Percentiles rank a stretch among this genome's conserved stretches.
Conservation (phyloP, 2,113 vertebrate species). For the Dunckerocampus dactyliophorus region DNA sequence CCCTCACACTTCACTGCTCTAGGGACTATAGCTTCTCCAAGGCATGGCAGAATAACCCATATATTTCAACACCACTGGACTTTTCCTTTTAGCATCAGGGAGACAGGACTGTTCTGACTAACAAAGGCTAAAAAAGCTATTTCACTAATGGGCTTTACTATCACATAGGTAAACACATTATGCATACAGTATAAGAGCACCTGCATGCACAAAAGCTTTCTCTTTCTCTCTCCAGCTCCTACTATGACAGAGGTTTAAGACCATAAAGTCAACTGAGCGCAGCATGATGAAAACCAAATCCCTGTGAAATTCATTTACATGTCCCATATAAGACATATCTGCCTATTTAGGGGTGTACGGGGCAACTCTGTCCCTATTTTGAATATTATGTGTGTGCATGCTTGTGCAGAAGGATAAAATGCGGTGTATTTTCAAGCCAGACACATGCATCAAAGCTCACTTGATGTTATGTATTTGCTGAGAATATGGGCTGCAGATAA, state of each 20-base stretch:
- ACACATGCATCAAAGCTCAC: conserved; percentile 26
- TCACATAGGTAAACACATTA: conserved; percentile 51
- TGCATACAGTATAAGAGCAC: conserved; percentile 27
- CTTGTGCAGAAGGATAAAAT: neutral
- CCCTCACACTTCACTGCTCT: conserved; percentile 42
- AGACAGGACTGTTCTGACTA: conserved; percentile 43
- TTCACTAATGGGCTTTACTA: conserved; percentile 43
- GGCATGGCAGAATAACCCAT: conserved; percentile 29
- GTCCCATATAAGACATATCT: conserved; percentile 33
- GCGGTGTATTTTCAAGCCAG: conserved; percentile 8
- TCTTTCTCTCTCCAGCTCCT: conserved; percentile 30
- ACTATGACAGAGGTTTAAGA: conserved; percentile 45
- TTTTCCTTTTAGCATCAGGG: conserved; percentile 35
- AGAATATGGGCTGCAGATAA: conserved; percentile 4
- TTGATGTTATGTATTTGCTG: conserved; percentile 27
- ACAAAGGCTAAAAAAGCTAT: conserved; percentile 56
- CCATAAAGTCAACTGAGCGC: conserved; percentile 47
- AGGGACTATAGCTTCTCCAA: conserved; percentile 30
- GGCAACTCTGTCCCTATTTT: conserved; percentile 4
- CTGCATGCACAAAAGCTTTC: conserved; percentile 6
- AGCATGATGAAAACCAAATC: conserved; percentile 53
- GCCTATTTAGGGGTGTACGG: conserved; percentile 22
- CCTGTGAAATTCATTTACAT: conserved; percentile 50
- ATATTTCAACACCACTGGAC: conserved; percentile 40
- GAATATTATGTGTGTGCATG: neutral